Conservation (phyloP, 1,140 invertebrate genomes). For the Drosophila biarmipes region DNA sequence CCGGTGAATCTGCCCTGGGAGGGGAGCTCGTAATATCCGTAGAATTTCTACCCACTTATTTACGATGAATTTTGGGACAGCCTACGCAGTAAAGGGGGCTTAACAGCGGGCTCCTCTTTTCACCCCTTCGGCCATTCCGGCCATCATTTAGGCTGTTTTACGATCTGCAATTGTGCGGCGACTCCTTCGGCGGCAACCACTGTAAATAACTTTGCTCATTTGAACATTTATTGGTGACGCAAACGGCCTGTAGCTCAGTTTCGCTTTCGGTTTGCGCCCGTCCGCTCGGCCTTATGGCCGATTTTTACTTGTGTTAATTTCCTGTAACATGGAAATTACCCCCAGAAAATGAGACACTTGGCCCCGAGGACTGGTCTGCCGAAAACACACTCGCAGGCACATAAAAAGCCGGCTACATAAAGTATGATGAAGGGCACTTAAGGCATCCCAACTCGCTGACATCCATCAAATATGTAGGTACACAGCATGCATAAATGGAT, state of each 20-base stretch:
- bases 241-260: slow-evolving; percentile 71
- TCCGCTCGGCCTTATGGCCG: slow-evolving; percentile 47
- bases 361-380: slow-evolving; percentile 53
- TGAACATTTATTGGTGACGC: slow-evolving; percentile 81
- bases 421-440: slow-evolving; percentile 81
- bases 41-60: slow-evolving; percentile 66
- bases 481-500: slow-evolving; percentile 77
- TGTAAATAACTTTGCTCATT: slow-evolving; percentile 82
- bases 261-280: background rate
- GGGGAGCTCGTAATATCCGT: slow-evolving; percentile 56
- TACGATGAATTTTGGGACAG: slow-evolving; percentile 74
- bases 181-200: slow-evolving; percentile 47
- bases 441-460: slow-evolving; percentile 61
- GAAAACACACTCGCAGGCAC: too few relatives aligned
- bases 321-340: slow-evolving; percentile 53
- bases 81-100: slow-evolving; percentile 72
- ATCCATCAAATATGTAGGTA: slow-evolving; percentile 74
- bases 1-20: slow-evolving; percentile 21
- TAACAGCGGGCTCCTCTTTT: slow-evolving; percentile 31
- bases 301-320: slow-evolving; percentile 82
- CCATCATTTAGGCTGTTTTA: slow-evolving; percentile 73
- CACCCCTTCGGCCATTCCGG: slow-evolving; percentile 27
- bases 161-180: slow-evolving; percentile 74
- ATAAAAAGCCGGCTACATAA: slow-evolving; percentile 69
- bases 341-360: slow-evolving; percentile 13